phyloP scores from a whole-genome alignment of 2,113 vertebrate genomes.

The Ahaetulla prasina region DNA sequence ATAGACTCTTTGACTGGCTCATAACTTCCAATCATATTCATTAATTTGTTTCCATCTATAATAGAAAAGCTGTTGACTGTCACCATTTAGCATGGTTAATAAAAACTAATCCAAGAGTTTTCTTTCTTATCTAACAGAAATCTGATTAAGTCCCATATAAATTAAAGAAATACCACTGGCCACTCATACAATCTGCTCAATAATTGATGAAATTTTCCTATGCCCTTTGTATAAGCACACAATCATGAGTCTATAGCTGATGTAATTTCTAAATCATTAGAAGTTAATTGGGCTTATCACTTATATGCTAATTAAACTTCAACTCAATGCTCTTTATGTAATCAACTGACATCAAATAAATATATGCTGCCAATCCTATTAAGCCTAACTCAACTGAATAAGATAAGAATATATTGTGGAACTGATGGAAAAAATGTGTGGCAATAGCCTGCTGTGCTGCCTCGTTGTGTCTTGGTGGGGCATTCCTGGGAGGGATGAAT shows the following conservation, averaged over 20 bases:
- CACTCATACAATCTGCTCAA: conserved; percentile 43
- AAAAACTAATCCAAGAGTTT: conserved; percentile 59
- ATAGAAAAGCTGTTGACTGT: conserved; percentile 26
- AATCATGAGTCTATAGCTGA: conserved; percentile 51
- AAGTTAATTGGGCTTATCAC: conserved; percentile 64
- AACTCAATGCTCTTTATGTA: conserved; percentile 49
- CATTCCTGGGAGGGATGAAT: not conserved
- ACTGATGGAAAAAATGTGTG: not conserved
- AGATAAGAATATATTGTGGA: not conserved
- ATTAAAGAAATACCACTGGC: not conserved
- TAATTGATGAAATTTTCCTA: conserved; percentile 52
- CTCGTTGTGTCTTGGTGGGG: not conserved
- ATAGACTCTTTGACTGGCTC: conserved; percentile 25
- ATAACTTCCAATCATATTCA: conserved; percentile 2
- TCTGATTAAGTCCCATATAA: conserved; percentile 49
- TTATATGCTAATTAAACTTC: conserved; percentile 65
- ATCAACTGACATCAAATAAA: conserved; percentile 55
- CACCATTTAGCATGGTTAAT: conserved; percentile 56
- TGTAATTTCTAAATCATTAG: conserved; percentile 63
- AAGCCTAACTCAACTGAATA: conserved; percentile 30
- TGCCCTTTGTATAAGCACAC: conserved; percentile 48
- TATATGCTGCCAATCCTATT: conserved; percentile 46
- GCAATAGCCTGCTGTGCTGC: not conserved
- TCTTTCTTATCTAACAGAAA: conserved; percentile 50
- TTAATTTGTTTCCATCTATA: conserved; percentile 22